Percentiles rank a stretch among this genome's conserved stretches.
phyloP scores from a whole-genome alignment of 2,797 vertebrate genomes.

The Cryptoprocta ferox region DNA sequence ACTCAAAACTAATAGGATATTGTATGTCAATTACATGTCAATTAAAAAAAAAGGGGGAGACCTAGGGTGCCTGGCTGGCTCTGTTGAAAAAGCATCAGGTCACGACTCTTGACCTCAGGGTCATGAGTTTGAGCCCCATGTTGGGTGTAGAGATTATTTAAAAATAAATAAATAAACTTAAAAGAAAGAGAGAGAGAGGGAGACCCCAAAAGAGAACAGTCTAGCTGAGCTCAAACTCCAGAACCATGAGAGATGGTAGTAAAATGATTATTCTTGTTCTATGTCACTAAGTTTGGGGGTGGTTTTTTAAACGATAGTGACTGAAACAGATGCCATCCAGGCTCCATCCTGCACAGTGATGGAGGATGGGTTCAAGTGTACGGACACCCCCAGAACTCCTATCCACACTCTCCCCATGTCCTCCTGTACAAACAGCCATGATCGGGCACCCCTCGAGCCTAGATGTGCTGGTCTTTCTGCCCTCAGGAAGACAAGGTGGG shows the following conservation, averaged over 20 bases:
- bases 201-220: background rate
- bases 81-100: background rate
- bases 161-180: background rate
- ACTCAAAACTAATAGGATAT: background rate
- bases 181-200: background rate
- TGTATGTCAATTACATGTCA: background rate
- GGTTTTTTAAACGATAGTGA: background rate
- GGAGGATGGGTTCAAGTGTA: background rate
- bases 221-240: background rate
- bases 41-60: background rate
- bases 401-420: background rate
- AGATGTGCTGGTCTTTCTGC: background rate
- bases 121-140: background rate
- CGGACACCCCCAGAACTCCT: background rate
- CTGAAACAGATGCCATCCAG: background rate
- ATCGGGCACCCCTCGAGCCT: background rate
- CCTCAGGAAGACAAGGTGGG: background rate
- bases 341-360: background rate
- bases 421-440: background rate
- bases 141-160: background rate
- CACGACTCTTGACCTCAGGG: background rate
- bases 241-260: background rate
- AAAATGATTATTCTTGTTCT: background rate
- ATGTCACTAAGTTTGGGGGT: background rate
- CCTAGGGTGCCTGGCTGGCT: background rate